phyloP scores from a whole-genome alignment of 2,888 invertebrate species.

The Folsomia manolachei region DNA sequence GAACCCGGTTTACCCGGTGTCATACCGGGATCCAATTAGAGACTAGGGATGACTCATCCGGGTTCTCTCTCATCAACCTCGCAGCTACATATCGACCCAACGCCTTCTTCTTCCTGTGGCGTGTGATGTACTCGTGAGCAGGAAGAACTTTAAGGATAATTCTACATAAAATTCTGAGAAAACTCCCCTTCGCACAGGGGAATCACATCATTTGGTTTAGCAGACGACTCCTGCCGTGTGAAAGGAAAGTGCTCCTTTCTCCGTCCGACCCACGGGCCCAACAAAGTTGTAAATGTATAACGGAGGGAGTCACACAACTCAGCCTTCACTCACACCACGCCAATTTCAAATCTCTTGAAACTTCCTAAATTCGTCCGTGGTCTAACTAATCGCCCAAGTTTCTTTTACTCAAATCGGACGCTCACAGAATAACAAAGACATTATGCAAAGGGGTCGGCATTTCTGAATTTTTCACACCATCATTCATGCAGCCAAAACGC shows the following conservation, averaged over 20 bases:
- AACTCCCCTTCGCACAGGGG: constrained; percentile 29
- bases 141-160: constrained; percentile 22
- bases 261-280: background rate
- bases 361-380: background rate
- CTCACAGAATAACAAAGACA: constrained; percentile 12
- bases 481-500: too few relatives aligned
- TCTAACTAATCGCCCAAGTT: background rate
- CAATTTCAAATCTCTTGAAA: constrained; percentile 14
- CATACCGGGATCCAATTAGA: constrained; percentile 46
- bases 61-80: constrained; percentile 12
- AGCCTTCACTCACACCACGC: too few relatives aligned
- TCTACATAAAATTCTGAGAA: constrained; percentile 28
- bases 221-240: background rate
- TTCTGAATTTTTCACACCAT: too few relatives aligned
- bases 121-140: too few relatives aligned
- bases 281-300: background rate
- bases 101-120: background rate
- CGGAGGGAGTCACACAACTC: constrained; percentile 4
- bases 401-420: background rate
- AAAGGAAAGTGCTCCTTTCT: background rate
- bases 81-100: constrained; percentile 33
- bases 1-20: constrained; percentile 22
- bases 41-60: constrained; percentile 39
- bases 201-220: constrained; percentile 20
- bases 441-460: constrained; percentile 21